A percentile compares a stretch with the other conserved stretches of the same genome.
Conservation (phyloP, 92 coral and sea anemone species). For the Zoanthus solanderi region DNA sequence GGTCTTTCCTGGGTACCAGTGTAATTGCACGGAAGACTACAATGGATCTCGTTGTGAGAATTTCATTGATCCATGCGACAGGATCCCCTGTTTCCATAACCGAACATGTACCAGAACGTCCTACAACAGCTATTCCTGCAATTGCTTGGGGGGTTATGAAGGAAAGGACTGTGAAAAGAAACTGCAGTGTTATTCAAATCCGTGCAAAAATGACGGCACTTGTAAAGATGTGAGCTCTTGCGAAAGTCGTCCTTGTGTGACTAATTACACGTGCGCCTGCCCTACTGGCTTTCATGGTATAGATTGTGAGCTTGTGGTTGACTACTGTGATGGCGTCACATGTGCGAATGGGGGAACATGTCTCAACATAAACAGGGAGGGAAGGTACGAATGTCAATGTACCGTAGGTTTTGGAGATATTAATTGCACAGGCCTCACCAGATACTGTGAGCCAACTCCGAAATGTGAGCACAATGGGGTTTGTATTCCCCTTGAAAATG, state of each 20-base stretch:
- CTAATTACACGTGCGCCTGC: conserved; percentile 78
- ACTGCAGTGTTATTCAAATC: conserved; percentile 41
- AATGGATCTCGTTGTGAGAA: conserved; percentile 75
- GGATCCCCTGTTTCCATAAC: conserved; percentile 66
- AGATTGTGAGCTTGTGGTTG: conserved; percentile 69
- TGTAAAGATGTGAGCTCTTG: conserved; percentile 62
- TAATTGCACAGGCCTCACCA: conserved; percentile 75
- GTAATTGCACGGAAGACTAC: conserved; percentile 80
- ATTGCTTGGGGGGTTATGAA: conserved; percentile 20
- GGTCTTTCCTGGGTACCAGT: conserved; percentile 76
- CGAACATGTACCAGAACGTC: conserved; percentile 49
- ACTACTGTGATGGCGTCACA: conserved; percentile 67
- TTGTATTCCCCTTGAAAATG: conserved; percentile 73
- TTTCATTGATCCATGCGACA: conserved; percentile 72
- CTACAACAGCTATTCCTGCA: not conserved
- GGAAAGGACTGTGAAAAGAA: conserved; percentile 32
- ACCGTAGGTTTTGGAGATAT: conserved; percentile 82
- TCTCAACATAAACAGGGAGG: conserved; percentile 43
- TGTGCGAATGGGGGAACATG: conserved; percentile 58
- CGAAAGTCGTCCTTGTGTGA: conserved; percentile 34
- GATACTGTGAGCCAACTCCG: conserved; percentile 61
- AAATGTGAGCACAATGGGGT: conserved; percentile 52
- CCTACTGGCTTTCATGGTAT: conserved; percentile 77
- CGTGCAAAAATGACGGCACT: conserved; percentile 90
- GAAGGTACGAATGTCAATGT: conserved; percentile 74